A percentile compares a stretch with the other conserved stretches of the same genome.
Conservation (phyloP, 2,113 vertebrate species). For the Anseranas semipalmata region DNA sequence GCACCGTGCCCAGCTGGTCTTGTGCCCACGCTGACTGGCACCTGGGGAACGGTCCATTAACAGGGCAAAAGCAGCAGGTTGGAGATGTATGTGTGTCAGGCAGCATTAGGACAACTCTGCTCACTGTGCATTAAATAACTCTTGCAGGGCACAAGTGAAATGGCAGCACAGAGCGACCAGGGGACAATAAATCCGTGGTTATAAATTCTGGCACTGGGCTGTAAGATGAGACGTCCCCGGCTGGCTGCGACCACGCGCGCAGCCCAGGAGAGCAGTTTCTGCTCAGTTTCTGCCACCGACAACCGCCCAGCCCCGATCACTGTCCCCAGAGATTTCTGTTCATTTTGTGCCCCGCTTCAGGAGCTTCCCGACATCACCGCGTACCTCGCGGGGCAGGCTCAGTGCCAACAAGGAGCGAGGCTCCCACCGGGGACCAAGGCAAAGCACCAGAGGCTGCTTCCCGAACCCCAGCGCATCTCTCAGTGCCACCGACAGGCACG, state of each 20-base stretch:
- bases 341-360: accelerated
- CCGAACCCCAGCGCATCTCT: background rate
- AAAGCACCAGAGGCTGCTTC: accelerated
- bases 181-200: constrained; percentile 42
- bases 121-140: constrained; percentile 21
- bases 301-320: accelerated
- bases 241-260: background rate
- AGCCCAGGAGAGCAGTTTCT: accelerated
- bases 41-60: background rate
- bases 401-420: background rate
- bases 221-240: background rate
- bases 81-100: background rate
- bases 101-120: constrained; percentile 19
- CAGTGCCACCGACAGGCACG: accelerated
- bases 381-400: accelerated
- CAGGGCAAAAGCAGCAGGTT: background rate
- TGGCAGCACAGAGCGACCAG: constrained; percentile 28
- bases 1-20: accelerated
- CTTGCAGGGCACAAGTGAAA: constrained; percentile 34
- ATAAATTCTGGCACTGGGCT: constrained; percentile 6
- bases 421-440: accelerated
- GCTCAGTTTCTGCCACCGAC: background rate
- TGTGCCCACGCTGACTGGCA: accelerated
- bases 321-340: background rate
- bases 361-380: accelerated